These are phyloP conservation scores for Patiria pectinifera DNA, from an alignment of 53 echinoderm and acorn worm species.

Conservation along the genomic window DNA sequence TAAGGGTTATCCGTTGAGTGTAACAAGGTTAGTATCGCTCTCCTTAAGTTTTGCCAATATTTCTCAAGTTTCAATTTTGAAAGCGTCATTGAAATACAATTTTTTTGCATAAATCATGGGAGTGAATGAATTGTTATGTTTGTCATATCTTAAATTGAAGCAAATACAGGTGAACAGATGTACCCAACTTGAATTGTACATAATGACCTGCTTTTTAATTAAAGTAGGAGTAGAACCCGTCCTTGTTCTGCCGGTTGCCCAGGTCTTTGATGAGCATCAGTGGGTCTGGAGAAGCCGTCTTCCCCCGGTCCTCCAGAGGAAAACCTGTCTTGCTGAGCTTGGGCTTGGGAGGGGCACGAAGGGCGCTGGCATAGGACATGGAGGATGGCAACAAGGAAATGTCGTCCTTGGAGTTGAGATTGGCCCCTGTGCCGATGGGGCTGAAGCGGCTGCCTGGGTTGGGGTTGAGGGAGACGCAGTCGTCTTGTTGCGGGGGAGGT, in stretches of 20 bases:
- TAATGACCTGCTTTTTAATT: conserved; percentile 43
- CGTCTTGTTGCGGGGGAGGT: conserved; percentile 51
- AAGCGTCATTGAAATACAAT: too few species aligned
- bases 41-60: too few species aligned
- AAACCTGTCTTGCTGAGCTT: conserved; percentile 71
- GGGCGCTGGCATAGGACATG: conserved; percentile 94
- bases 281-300: conserved; percentile 98
- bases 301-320: conserved; percentile 76
- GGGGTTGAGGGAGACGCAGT: conserved; percentile 31
- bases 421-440: conserved; percentile 54
- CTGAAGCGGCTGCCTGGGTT: conserved; percentile 50
- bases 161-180: background rate
- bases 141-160: background rate
- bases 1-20: too few species aligned
- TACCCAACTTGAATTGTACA: background rate
- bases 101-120: background rate
- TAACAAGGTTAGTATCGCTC: too few species aligned
- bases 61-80: too few species aligned
- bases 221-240: conserved; percentile 96
- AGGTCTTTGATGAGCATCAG: conserved; percentile 92
- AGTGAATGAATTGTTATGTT: background rate
- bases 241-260: conserved; percentile 87
- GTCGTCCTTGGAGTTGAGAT: conserved; percentile 69
- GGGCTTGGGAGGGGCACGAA: conserved; percentile 91
- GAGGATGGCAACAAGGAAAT: conserved; percentile 60